A percentile compares a stretch with the other conserved stretches of the same genome.
Evolutionary conservation across 2,113 vertebrate genomes (phyloP).

Genomic region (Albula glossodonta): DNA sequence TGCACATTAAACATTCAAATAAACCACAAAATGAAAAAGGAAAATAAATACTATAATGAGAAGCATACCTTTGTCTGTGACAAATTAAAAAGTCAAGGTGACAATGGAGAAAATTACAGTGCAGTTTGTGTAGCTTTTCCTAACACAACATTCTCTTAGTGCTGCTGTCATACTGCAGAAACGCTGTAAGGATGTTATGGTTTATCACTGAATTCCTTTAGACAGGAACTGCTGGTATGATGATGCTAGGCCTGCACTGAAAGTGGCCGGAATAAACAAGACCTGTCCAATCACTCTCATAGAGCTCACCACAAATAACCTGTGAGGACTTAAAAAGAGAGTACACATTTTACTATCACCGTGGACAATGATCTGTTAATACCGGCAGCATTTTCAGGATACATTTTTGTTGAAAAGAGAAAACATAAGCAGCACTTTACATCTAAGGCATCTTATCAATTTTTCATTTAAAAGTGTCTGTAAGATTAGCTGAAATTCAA

Average conservation of each 20-base stretch:
- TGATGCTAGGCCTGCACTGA: neutral
- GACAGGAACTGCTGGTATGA: neutral
- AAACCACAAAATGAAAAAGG: neutral
- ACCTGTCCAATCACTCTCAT: neutral
- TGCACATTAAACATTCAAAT: constrained; percentile 8
- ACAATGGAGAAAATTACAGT: neutral
- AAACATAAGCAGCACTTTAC: neutral
- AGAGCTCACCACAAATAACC: neutral
- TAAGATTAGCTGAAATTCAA: neutral
- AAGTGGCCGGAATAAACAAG: neutral
- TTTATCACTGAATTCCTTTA: neutral
- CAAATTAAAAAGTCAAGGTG: neutral
- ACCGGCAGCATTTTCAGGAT: neutral
- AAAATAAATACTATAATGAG: neutral
- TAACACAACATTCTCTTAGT: neutral
- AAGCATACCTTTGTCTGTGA: neutral
- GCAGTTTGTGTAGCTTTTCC: neutral
- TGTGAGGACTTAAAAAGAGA: neutral
- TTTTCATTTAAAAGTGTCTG: neutral
- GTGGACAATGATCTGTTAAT: neutral
- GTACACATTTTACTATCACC: neutral
- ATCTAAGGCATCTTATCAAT: neutral
- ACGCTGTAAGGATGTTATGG: neutral
- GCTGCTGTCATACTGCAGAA: neutral
- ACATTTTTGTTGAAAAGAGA: neutral